These are phyloP conservation scores for Forbesichthys agassizii DNA, from an alignment of 2,113 vertebrate genomes.

Conservation along the genomic window DNA sequence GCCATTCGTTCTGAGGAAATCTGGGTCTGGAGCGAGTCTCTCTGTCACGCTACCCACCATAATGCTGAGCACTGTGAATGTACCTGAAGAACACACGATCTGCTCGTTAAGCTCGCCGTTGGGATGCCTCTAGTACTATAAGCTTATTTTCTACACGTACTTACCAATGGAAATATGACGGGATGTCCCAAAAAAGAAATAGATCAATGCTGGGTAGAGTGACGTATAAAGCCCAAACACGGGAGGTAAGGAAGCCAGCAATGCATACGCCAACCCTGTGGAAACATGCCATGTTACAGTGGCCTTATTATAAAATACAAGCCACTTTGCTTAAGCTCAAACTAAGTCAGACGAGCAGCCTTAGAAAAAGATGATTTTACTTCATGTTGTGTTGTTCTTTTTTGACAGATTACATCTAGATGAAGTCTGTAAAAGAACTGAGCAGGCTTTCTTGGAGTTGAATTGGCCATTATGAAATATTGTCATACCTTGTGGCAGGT, in stretches of 20 bases:
- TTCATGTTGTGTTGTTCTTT: too few species aligned
- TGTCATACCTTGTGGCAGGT: conserved; percentile 89
- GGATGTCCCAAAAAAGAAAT: conserved; percentile 95
- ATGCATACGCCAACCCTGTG: conserved; percentile 91
- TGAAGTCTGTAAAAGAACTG: too few species aligned
- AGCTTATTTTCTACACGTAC: conserved; percentile 15
- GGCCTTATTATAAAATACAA: not conserved
- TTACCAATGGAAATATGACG: conserved; percentile 94
- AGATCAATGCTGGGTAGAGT: conserved; percentile 90
- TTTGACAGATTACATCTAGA: too few species aligned
- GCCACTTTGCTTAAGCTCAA: too few species aligned
- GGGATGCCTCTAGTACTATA: too few species aligned
- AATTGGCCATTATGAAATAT: not conserved
- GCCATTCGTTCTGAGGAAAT: conserved; percentile 71
- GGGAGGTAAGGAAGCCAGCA: conserved; percentile 90
- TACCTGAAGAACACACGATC: conserved; percentile 76
- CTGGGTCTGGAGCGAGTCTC: conserved; percentile 75
- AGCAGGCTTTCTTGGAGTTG: conserved; percentile 1
- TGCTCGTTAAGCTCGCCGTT: not conserved
- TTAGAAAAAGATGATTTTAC: too few species aligned
- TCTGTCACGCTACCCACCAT: conserved; percentile 94
- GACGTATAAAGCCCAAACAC: conserved; percentile 92
- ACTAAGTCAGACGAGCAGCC: too few species aligned
- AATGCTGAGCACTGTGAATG: conserved; percentile 92
- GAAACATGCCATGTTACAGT: conserved; percentile 1